Evolutionary conservation across 2,888 invertebrate species (phyloP), one percentile per base, ranked within the genome.

Genomic region (Octodonta nipae): DNA sequence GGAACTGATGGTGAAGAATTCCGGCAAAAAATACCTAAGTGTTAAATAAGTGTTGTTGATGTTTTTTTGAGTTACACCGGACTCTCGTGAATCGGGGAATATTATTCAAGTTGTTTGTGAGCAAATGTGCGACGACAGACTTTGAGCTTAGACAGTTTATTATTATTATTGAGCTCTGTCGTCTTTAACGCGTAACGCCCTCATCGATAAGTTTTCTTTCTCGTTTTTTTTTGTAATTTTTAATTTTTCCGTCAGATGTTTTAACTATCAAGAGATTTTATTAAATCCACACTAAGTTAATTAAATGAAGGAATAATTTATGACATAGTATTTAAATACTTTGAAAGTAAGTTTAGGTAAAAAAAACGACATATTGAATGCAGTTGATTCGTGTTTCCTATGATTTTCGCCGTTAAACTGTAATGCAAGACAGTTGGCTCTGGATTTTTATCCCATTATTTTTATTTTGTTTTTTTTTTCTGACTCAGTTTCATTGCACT

Each of bases 321-420:
- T 22, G 22, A 22, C n/a, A 22, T 22, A 22, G 11, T 22, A 22
- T 22, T 22, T 22, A 22, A 22, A 22, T 22, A 22, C 22, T 10
- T 22, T 22, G 22, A 22, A 11, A 10, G n/a, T 10, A 22, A 10
- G n/a, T 22, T 22, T 22, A 22, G 22, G 22, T 22, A 22, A 22
- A 22, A 22, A 22, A 22, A 22, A 22, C 22, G 22, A 22, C 22
- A 4, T 22, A 22, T 10, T 22, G 22, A 10, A 22, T 22, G 11
- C 22, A 22, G n/a, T n/a, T n/a, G n/a, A n/a, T n/a, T n/a, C n/a
- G n/a, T 22, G 22, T 22, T 22, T 22, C 22, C 22, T 22, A 22
- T 22, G 22, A 22, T 2, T 22, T 22, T 22, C n/a, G 22, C 22
- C 22, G 22, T 22, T 22, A 22, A n/a, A 22, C 22, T 22, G 22